phyloP scores from a whole-genome alignment of 2,797 vertebrate genomes.

The Halcyon smyrnensis region DNA sequence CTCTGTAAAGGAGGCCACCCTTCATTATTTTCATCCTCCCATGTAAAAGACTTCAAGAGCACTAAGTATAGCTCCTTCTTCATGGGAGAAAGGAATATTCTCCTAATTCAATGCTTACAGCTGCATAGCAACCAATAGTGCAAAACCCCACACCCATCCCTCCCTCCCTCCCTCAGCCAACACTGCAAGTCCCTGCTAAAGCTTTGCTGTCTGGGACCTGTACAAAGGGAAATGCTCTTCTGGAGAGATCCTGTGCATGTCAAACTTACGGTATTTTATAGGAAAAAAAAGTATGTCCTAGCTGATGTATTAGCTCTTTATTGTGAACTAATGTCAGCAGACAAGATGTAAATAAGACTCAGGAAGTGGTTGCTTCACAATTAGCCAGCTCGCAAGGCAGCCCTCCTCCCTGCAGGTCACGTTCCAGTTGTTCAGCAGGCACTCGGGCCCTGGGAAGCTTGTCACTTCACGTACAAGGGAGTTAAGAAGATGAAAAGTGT shows the following conservation, averaged over 20 bases:
- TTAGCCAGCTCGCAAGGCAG: neutral
- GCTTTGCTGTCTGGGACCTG: neutral
- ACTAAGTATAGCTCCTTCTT: neutral
- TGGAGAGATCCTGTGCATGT: neutral
- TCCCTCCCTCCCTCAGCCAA: neutral
- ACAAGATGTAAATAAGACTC: neutral
- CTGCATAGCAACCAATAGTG: neutral
- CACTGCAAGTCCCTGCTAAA: neutral
- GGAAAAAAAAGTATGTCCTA: neutral
- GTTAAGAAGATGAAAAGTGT: neutral
- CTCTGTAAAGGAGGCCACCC: neutral
- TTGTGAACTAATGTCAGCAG: neutral
- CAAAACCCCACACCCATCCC: neutral
- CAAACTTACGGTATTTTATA: neutral
- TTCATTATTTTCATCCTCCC: neutral
- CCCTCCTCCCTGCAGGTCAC: neutral
- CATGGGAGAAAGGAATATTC: neutral
- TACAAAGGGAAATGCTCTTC: neutral
- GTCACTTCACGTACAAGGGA: neutral
- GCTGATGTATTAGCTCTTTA: neutral
- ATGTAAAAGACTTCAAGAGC: neutral
- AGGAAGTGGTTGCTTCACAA: slow-evolving; percentile 15
- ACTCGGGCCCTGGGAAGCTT: neutral
- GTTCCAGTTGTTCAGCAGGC: neutral
- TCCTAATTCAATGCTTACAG: neutral